Percentiles rank a stretch among this genome's conserved stretches.
Evolutionary conservation across 2,888 invertebrate species (phyloP).

Genomic region (Scaptomyza parva): DNA sequence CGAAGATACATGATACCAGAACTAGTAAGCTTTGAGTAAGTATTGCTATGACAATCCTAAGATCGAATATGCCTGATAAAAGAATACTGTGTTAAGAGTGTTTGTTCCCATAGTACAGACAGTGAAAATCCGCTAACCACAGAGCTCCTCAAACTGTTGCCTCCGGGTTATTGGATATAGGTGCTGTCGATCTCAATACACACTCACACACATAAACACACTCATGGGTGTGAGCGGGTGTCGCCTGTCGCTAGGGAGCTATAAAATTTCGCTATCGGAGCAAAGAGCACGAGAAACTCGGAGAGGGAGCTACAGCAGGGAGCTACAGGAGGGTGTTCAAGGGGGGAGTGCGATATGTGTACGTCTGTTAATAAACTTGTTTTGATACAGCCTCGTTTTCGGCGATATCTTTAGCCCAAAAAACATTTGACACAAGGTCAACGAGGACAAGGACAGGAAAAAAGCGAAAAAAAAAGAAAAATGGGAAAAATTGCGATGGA

Average conservation of each 20-base stretch:
- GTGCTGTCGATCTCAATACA: constrained; percentile 28
- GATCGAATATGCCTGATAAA: too few relatives aligned
- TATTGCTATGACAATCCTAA: too few relatives aligned
- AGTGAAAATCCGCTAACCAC: background rate
- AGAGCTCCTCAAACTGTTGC: constrained; percentile 44
- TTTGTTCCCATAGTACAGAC: constrained; percentile 12
- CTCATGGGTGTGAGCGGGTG: constrained; percentile 15
- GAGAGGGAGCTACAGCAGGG: background rate
- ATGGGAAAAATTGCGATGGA: constrained; percentile 30
- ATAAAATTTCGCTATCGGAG: constrained; percentile 24
- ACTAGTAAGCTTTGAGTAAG: background rate
- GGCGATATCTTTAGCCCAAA: constrained; percentile 41
- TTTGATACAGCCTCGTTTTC: constrained; percentile 53
- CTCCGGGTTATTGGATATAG: constrained; percentile 15
- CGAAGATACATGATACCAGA: too few relatives aligned
- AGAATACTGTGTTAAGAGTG: too few relatives aligned
- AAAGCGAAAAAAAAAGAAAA: background rate
- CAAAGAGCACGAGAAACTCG: too few relatives aligned
- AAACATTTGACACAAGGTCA: constrained; percentile 65
- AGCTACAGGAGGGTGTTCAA: too few relatives aligned
- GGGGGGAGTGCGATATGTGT: constrained; percentile 1
- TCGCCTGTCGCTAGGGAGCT: constrained; percentile 21
- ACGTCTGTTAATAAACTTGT: constrained; percentile 72
- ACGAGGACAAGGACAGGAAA: constrained; percentile 61
- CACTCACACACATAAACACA: too few relatives aligned